These are phyloP conservation scores for Laticauda laticaudata DNA, from an alignment of 2,113 vertebrate species.

Conservation along the genomic window DNA sequence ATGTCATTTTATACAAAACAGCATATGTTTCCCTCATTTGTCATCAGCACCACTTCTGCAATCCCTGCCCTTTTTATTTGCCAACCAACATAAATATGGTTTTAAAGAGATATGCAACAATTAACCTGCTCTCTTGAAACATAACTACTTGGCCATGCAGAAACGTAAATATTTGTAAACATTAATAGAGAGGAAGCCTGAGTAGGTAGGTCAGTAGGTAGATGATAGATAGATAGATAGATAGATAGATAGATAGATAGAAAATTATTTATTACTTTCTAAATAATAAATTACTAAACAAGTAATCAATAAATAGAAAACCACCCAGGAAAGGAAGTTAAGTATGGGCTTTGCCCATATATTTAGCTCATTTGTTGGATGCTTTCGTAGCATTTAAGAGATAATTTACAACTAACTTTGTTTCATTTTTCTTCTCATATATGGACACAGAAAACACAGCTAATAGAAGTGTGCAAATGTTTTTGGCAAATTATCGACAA, in stretches of 20 bases:
- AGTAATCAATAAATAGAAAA: not conserved
- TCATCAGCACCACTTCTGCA: not conserved
- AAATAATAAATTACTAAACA: not conserved
- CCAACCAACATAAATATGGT: not conserved
- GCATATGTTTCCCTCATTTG: not conserved
- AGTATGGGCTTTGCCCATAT: not conserved
- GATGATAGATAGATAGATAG: too few species aligned
- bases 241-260: not conserved
- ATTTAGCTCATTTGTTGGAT: not conserved
- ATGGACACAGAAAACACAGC: not conserved
- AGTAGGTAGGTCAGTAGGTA: not conserved
- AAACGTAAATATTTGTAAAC: not conserved
- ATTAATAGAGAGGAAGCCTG: not conserved
- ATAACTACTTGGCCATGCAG: not conserved
- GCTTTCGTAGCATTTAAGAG: not conserved
- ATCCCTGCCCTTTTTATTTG: not conserved
- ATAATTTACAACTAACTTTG: slow-evolving; percentile 47
- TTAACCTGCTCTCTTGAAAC: not conserved
- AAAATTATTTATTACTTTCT: not conserved
- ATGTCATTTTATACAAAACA: not conserved
- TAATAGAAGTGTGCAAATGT: not conserved
- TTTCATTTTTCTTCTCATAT: slow-evolving; percentile 35
- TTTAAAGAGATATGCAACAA: not conserved
- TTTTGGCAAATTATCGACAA: slow-evolving; percentile 72
- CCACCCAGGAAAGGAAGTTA: not conserved